Evolutionary conservation across 2,888 invertebrate species (phyloP).

Genomic region (Agelastica alni): DNA sequence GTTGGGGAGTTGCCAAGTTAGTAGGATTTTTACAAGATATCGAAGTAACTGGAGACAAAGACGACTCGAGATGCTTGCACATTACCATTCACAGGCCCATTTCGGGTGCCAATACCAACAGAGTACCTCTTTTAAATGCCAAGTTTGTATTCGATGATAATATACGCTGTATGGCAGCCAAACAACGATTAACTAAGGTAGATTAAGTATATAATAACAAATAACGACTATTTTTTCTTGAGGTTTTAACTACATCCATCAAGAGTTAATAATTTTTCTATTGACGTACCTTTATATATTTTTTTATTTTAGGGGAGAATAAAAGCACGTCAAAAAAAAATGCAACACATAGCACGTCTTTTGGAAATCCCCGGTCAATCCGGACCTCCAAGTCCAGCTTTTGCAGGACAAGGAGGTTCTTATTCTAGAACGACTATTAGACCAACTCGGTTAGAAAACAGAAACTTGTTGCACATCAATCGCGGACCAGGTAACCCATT

Average conservation of each 20-base stretch:
- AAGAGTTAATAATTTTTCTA: too few species aligned
- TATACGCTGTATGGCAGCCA: constrained; percentile 98
- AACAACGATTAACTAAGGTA: constrained; percentile 83
- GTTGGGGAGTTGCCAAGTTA: constrained; percentile 97
- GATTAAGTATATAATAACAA: too few species aligned
- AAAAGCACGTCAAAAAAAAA: constrained; percentile 94
- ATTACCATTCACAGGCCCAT: constrained; percentile 87
- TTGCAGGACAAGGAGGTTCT: constrained; percentile 50
- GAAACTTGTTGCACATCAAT: constrained; percentile 52
- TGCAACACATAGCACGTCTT: constrained; percentile 91
- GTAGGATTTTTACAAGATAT: constrained; percentile 95
- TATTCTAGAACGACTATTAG: constrained; percentile 48
- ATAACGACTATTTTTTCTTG: too few species aligned
- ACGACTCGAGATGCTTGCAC: constrained; percentile 93
- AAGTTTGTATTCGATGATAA: constrained; percentile 99
- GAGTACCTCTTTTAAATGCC: constrained; percentile 81
- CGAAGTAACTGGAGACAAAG: constrained; percentile 93
- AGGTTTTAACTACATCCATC: too few species aligned
- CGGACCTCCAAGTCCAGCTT: constrained; percentile 58
- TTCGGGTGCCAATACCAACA: constrained; percentile 65
- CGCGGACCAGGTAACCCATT: constrained; percentile 53
- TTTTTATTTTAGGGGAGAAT: constrained; percentile 71
- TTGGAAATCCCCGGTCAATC: constrained; percentile 78
- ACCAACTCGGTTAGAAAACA: constrained; percentile 46
- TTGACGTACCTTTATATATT: too few species aligned